A percentile compares a stretch with the other conserved stretches of the same genome.
Conservation (phyloP, 2,888 invertebrate species). For the Philaethria dido region DNA sequence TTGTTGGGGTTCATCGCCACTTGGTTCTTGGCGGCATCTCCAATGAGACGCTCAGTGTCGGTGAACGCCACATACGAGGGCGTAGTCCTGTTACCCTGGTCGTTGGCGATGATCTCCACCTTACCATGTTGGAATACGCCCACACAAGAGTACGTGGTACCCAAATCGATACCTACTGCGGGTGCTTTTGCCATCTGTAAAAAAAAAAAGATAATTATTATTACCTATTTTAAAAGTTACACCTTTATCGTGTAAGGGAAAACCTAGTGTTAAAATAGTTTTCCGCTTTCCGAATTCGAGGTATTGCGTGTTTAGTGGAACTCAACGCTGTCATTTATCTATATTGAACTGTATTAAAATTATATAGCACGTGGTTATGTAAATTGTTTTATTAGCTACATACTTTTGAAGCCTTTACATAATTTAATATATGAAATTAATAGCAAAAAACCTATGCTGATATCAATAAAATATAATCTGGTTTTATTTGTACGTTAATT, state of each 20-base stretch:
- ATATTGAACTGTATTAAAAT: background rate
- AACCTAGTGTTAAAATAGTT: no score
- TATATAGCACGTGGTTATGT: background rate
- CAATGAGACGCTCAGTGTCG: constrained; percentile 92
- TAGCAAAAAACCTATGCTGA: no score
- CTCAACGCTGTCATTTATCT: no score
- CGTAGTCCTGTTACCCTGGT: constrained; percentile 95
- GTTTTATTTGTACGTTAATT: background rate
- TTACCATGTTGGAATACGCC: constrained; percentile 96
- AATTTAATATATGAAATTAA: no score
- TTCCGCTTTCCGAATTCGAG: no score
- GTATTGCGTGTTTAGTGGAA: no score
- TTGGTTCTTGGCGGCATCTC: constrained; percentile 93
- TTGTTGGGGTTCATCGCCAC: constrained; percentile 95
- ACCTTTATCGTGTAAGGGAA: no score
- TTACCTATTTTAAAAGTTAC: no score
- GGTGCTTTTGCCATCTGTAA: constrained; percentile 89
- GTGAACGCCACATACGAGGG: constrained; percentile 94
- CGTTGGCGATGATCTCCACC: constrained; percentile 95
- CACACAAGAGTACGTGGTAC: constrained; percentile 97
- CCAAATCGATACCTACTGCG: constrained; percentile 97
- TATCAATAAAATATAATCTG: background rate
- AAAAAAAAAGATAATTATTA: constrained; percentile 41
- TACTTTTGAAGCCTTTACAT: no score
- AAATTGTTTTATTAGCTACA: background rate